Evolutionary conservation across 2,797 vertebrate species (phyloP), one percentile per base, ranked within the genome.

Genomic region (Apogon hyalosoma): DNA sequence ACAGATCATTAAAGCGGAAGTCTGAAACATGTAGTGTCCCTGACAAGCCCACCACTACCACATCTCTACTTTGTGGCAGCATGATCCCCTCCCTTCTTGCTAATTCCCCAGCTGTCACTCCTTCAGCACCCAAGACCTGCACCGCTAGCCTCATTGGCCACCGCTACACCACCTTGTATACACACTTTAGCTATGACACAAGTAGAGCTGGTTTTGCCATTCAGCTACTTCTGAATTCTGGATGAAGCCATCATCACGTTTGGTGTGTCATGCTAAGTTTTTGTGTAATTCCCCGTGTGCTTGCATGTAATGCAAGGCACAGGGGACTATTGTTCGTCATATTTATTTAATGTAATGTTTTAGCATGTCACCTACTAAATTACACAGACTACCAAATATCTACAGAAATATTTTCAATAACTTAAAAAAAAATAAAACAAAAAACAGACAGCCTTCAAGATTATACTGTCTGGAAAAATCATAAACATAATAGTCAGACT

Each of bases 51-150:
- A 55, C 46, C 54, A 58, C 28, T 1, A 42, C 19, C 21, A 31
- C 52, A 18, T 45, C 68, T 31, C 28, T 49, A 61, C 51, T 72
- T 60, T 77, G 33, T 75, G 15, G 31, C 50, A 24, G 18, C 16
- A 31, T 59, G 74, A 84, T 66, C 68, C 55, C 49, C 69, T 75
- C 54, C 47, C 58, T 58, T 21, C 70, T 36, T 47, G 72, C 73
- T 53, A 80, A 75, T 82, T 82, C 77, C 65, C 83, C 79, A 85
- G 73, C 79, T 80, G 85, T 84, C 80, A 80, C 79, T 77, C 48
- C 39, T 40, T 61, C 11, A 53, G 55, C 58, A 67, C 43, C 53
- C 67, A 39, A 45, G 31, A 76, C 79, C 36, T 71, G 33, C 24
- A 74, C 63, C 18, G 10, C 19, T 21, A 19, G 36, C 41, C 54